Base-by-base conservation (phyloP, 2,888 invertebrate species). In the Andrena praecox region DNA sequence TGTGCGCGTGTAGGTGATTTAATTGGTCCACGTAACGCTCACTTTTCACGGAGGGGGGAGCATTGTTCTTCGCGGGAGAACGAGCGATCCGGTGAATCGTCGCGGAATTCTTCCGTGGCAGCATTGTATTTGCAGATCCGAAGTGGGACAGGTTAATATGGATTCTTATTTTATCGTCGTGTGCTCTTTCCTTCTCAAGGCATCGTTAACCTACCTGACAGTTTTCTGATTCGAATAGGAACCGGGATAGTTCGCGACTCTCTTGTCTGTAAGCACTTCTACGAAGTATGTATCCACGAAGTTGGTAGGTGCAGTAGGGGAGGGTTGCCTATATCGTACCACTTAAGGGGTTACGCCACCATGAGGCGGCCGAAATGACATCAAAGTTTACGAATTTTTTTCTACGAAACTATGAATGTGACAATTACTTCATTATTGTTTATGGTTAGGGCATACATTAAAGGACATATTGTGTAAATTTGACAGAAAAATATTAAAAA, bases 1-100 rank as follows among this genome's bases (percentile, higher is more conserved):
- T 74, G 78, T 77, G 81, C 67, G 77, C 59, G 78, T 72, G 66
- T 54, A 31, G 63, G 64, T 77, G 56, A 77, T 86, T 86, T 86
- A 86, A 86, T 83, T 83, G 80, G 64, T 80, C 72, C 63, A 82
- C 29, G 56, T 50, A 50, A 59, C 31, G 20, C 8, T 63, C 59
- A 10, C 12, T 29, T 29, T 29, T 33, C 48, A 42, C 16, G 6
- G 20, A 20, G 20, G 8, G 56, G 42, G 27, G 4, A n/a, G 54
- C 27, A 60, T 73, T 63, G 29, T 54, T 74, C 35, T 27, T 72
- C 2, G 59, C 48, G 35, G 52, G 63, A 31, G 63, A 31, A 35
- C 35, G 10, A 10, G 50, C 33, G 52, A 59, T 3, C 56, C 56
- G 24, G 20, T 56, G 24, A 27, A 24, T 24, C 56, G 20, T 56